Evolutionary conservation across 2,113 vertebrate species (phyloP).

Genomic region (Thymallus thymallus): DNA sequence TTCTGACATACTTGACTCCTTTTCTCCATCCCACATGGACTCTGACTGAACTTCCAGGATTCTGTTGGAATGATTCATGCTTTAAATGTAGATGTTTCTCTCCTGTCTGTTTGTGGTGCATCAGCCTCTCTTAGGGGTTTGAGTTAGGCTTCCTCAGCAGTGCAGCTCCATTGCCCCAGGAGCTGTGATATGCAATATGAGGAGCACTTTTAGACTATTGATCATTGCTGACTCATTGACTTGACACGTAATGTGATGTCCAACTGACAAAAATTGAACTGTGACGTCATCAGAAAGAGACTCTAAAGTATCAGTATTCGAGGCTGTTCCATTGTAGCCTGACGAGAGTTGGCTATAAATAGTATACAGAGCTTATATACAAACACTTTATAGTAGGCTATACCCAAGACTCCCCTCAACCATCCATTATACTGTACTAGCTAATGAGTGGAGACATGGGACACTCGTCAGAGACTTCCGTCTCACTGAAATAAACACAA

Average conservation of each 20-base stretch:
- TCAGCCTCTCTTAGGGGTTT: constrained; percentile 44
- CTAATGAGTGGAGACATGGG: constrained; percentile 32
- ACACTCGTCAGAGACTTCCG: constrained; percentile 31
- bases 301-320: not conserved
- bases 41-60: not conserved
- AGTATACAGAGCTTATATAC: not conserved
- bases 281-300: constrained; percentile 20
- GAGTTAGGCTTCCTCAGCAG: constrained; percentile 49
- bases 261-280: constrained; percentile 12
- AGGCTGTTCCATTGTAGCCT: not conserved
- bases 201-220: constrained; percentile 20
- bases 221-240: constrained; percentile 47
- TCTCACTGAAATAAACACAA: not conserved
- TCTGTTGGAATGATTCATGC: constrained; percentile 30
- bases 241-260: constrained; percentile 9
- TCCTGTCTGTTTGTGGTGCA: constrained; percentile 32
- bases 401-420: not conserved
- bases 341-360: not conserved
- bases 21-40: constrained; percentile 3
- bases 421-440: constrained; percentile 10
- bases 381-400: not conserved
- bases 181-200: constrained; percentile 23
- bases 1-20: not conserved
- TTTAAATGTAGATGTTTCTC: constrained; percentile 33
- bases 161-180: constrained; percentile 12